Evolutionary conservation across 1,140 invertebrate genomes (phyloP), one percentile per base, ranked within the genome.

Genomic region (Zaprionus gabonicus): DNA sequence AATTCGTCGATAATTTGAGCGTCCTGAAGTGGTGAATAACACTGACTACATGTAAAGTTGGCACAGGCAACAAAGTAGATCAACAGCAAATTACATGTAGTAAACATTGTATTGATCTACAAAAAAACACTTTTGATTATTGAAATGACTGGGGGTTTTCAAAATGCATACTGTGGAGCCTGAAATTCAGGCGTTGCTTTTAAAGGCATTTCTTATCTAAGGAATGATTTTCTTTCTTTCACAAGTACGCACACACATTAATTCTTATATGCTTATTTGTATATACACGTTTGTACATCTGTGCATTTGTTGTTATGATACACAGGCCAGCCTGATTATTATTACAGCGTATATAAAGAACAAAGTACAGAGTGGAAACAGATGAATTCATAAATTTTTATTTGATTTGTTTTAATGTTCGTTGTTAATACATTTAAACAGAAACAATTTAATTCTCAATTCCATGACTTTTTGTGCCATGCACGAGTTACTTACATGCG

Each of bases 21-120:
- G 71, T 92, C 91, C 41, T 76, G 36, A 1, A 58, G 17, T 1
- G 85, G 71, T 20, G 88, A 92, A 36, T 92, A 92, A 4, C 64
- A 72, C 7, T 46, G 68, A 13, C 36, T 46, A 15, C 56, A 25
- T 4, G 28, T 36, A 27, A 78, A n/a, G 13, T 25, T 34, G 15
- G 68, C 25, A 9, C 75, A 55, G 55, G 53, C 65, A 38, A 86
- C 10, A 27, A 77, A 9, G 36, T 75, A 31, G 6, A 78, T 15
- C 20, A 90, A 17, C 5, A 91, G 10, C 53, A 76, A 25, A 41
- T 17, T 63, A 13, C 51, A 25, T 10, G 23, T 34, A 20, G 28
- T 5, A 23, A 73, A 38, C 82, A 84, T 84, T 25, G n/a, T 73
- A 17, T 44, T 12, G 1, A 13, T 15, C 66, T 77, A 51, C 17